These are phyloP conservation scores for Plectropomus leopardus DNA, from an alignment of 2,113 vertebrate species.

Conservation along the genomic window DNA sequence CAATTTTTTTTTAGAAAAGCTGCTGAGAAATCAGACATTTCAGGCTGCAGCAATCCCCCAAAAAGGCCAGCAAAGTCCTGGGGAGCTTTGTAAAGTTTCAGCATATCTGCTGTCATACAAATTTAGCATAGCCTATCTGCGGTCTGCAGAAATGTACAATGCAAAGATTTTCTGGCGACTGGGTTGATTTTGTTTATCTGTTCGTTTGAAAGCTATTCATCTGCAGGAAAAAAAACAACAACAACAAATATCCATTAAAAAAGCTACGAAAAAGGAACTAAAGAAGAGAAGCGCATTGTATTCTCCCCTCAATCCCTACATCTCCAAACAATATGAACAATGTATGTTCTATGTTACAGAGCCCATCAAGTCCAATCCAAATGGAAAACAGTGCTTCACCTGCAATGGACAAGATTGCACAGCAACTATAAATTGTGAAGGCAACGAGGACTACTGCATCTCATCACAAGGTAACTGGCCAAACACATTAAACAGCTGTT, in stretches of 20 bases:
- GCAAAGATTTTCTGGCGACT: no score
- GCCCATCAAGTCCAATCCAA: background rate
- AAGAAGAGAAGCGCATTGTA: background rate
- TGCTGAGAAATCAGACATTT: no score
- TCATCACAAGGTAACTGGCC: slow-evolving; percentile 38
- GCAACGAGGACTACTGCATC: slow-evolving; percentile 68
- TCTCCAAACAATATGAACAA: background rate
- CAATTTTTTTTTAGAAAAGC: no score
- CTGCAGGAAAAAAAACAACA: background rate
- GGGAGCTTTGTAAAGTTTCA: no score
- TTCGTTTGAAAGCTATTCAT: background rate
- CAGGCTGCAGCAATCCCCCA: no score
- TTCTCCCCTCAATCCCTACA: no score
- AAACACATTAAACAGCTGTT: background rate
- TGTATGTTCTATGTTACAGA: slow-evolving; percentile 32
- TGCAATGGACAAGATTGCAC: slow-evolving; percentile 49
- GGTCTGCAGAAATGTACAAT: no score
- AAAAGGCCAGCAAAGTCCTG: no score
- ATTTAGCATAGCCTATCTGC: no score
- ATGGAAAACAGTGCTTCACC: slow-evolving; percentile 69
- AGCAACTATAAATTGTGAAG: slow-evolving; percentile 42
- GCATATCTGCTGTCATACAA: no score
- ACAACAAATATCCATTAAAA: background rate
- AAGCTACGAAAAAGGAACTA: background rate
- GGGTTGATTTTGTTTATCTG: no score